A percentile compares a stretch with the other conserved stretches of the same genome.
Conservation (phyloP, 2,888 invertebrate genomes). For the Chelonus formosanus region DNA sequence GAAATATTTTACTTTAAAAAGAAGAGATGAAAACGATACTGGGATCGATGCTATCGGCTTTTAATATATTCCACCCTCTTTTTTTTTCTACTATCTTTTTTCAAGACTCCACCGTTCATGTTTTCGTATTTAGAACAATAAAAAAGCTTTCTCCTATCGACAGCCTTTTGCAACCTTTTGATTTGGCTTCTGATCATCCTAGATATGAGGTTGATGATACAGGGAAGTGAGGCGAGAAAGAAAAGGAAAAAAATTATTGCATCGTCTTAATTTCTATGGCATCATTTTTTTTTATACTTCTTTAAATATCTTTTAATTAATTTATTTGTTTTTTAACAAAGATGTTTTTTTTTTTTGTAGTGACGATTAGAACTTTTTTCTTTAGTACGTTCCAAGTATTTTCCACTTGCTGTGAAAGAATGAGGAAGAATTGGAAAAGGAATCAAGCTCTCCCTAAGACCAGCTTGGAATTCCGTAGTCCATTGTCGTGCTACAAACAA, state of each 20-base stretch:
- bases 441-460: conserved; percentile 17
- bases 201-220: background rate
- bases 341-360: background rate
- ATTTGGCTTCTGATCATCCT: conserved; percentile 16
- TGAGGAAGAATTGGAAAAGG: conserved; percentile 9
- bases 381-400: conserved; percentile 4
- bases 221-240: no score
- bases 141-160: background rate
- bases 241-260: no score
- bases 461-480: conserved; percentile 7
- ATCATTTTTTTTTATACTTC: background rate
- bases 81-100: background rate
- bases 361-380: conserved; percentile 22
- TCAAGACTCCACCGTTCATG: background rate
- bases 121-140: background rate
- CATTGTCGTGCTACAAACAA: conserved; percentile 34
- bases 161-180: conserved; percentile 6
- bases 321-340: background rate
- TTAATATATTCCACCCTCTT: background rate
- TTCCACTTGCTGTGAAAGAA: conserved; percentile 10
- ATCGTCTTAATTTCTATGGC: background rate
- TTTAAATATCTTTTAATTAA: conserved; percentile 1
- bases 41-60: no score
- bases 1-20: no score
- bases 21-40: no score